These are phyloP conservation scores for Drosophila hydei DNA, from an alignment of 1,140 invertebrate species.

Conservation along the genomic window DNA sequence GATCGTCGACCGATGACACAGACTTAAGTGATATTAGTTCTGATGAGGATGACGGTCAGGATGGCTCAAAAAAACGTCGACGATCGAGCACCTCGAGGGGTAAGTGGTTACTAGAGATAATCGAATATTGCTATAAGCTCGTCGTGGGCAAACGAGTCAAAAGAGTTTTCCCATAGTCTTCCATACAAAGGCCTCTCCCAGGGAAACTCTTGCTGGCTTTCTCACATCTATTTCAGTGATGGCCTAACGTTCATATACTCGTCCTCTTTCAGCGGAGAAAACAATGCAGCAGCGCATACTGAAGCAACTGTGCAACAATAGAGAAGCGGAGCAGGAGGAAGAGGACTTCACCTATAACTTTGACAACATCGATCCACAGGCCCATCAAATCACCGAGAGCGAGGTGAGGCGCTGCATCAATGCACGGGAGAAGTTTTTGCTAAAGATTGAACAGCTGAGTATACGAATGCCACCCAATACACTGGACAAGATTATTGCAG, in stretches of 20 bases:
- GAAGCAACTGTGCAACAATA: slow-evolving; percentile 47
- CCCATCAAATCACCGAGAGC: slow-evolving; percentile 45
- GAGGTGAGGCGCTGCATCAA: slow-evolving; percentile 86
- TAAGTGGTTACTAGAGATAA: too few relatives aligned
- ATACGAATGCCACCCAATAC: slow-evolving; percentile 97
- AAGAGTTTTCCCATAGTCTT: too few relatives aligned
- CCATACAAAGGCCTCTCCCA: too few relatives aligned
- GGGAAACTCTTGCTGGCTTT: too few relatives aligned
- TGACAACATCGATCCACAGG: slow-evolving; percentile 15
- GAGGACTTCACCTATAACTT: background rate
- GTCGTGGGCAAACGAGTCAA: too few relatives aligned
- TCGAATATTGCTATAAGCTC: too few relatives aligned
- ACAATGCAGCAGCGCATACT: slow-evolving; percentile 64
- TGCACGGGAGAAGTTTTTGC: slow-evolving; percentile 94
- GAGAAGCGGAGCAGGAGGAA: slow-evolving; percentile 23
- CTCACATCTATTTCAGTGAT: too few relatives aligned
- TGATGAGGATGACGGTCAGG: background rate
- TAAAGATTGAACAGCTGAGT: slow-evolving; percentile 93
- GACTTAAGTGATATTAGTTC: too few relatives aligned
- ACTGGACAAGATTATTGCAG: slow-evolving; percentile 99
- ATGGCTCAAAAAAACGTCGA: background rate
- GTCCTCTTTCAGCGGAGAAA: slow-evolving; percentile 40
- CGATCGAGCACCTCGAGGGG: background rate
- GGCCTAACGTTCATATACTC: too few relatives aligned
- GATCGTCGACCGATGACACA: background rate